Evolutionary conservation across 2,888 invertebrate genomes (phyloP), one percentile per base, ranked within the genome.

Genomic region (Azorinus chamasolen): DNA sequence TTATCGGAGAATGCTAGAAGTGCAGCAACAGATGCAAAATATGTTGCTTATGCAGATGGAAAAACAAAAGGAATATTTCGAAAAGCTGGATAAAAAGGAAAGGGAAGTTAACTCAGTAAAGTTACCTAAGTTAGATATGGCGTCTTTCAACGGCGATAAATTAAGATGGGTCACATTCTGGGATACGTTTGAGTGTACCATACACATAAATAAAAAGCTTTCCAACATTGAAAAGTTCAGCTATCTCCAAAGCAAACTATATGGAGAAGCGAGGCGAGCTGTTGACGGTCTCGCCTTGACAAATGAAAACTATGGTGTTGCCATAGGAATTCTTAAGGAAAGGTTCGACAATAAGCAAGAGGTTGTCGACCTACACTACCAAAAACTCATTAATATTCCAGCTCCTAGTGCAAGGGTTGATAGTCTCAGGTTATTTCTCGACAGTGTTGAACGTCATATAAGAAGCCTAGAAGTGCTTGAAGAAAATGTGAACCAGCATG

Each of bases 201-300:
- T 75, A n/a, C 58, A 75, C 27, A 70, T 57, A 1, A 75, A 70
- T 50, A 32, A 22, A 20, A 53, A 22, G 12, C 45, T 75, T 14
- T 54, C 48, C 12, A 27, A 70, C n/a, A 54, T 75, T 25, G 75
- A 75, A 27, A 75, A 70, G 37, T 75, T 75, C 18, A 75, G 55
- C 57, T 75, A 75, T 32, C 45, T 75, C 53, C 27, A 37, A 22
- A 55, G 64, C 43, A 75, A 61, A 75, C 43, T 75, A 1, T 74
- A 37, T n/a, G n/a, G n/a, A n/a, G n/a, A n/a, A n/a, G n/a, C n/a
- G n/a, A n/a, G n/a, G n/a, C n/a, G n/a, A n/a, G n/a, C n/a, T n/a
- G n/a, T n/a, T n/a, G n/a, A n/a, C n/a, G n/a, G n/a, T n/a, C n/a
- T n/a, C n/a, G n/a, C n/a, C n/a, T n/a, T n/a, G n/a, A n/a, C n/a